These are phyloP conservation scores for Perca schrenkii DNA, from an alignment of 2,113 vertebrate species.

Conservation along the genomic window DNA sequence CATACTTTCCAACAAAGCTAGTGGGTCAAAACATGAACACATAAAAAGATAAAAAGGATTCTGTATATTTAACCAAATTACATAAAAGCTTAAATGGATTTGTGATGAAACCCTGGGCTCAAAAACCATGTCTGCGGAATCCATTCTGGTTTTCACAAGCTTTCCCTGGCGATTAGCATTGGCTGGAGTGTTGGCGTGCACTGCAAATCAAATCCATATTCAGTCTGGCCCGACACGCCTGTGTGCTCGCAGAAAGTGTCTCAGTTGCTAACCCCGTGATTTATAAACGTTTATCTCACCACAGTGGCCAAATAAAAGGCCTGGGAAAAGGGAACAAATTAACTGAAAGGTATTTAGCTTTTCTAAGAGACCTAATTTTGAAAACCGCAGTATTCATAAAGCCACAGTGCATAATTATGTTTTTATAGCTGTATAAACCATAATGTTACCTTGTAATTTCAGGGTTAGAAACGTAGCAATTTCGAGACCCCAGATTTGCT, in stretches of 20 bases:
- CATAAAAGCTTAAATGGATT: conserved; percentile 74
- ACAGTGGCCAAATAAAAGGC: conserved; percentile 75
- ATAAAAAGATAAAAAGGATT: conserved; percentile 74
- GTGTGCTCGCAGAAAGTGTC: conserved; percentile 67
- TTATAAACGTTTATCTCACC: conserved; percentile 79
- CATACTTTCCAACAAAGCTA: conserved; percentile 60
- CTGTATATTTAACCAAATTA: conserved; percentile 78
- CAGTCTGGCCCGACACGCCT: conserved; percentile 59
- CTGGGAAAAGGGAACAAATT: conserved; percentile 75
- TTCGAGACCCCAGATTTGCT: conserved; percentile 86
- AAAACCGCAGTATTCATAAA: conserved; percentile 83
- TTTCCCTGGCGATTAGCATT: conserved; percentile 72
- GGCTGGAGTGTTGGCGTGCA: conserved; percentile 62
- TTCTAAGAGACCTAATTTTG: conserved; percentile 84
- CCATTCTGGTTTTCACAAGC: conserved; percentile 80
- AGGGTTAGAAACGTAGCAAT: conserved; percentile 84
- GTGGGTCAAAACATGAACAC: conserved; percentile 57
- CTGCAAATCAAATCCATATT: conserved; percentile 71
- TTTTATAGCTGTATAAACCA: conserved; percentile 87
- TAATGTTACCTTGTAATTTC: conserved; percentile 91
- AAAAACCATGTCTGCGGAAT: conserved; percentile 75
- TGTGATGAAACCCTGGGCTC: conserved; percentile 64
- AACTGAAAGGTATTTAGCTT: conserved; percentile 82
- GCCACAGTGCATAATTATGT: conserved; percentile 87
- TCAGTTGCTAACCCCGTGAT: conserved; percentile 70